phyloP scores from a whole-genome alignment of 2,113 vertebrate species.

The Potamarius usumacintae region DNA sequence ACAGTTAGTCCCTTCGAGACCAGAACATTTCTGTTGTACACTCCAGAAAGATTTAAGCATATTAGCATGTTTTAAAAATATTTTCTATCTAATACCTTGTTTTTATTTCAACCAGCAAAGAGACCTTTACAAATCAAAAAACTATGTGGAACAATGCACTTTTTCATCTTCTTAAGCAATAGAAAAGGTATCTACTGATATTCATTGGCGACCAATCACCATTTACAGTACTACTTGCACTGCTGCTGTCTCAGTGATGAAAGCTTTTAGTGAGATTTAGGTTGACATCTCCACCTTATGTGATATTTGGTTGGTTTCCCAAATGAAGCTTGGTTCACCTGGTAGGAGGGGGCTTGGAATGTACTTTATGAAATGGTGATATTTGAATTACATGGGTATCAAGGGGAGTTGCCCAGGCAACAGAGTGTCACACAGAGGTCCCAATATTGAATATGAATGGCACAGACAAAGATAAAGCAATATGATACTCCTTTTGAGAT shows the following conservation, averaged over 20 bases:
- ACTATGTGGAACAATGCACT: neutral
- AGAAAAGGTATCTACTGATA: slow-evolving; percentile 61
- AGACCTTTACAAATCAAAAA: neutral
- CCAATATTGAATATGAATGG: slow-evolving; percentile 40
- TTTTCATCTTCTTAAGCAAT: slow-evolving; percentile 41
- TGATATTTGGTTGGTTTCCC: slow-evolving; percentile 39
- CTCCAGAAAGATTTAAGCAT: slow-evolving; percentile 34
- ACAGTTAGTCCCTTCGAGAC: slow-evolving; percentile 15
- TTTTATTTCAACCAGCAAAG: neutral
- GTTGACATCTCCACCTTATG: slow-evolving; percentile 15
- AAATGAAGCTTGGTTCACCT: neutral
- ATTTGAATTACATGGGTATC: slow-evolving; percentile 44
- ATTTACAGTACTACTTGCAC: slow-evolving; percentile 50
- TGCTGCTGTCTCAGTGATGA: slow-evolving; percentile 37
- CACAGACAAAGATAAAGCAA: slow-evolving; percentile 12
- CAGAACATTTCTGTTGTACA: slow-evolving; percentile 24
- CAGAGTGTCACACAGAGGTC: slow-evolving; percentile 13
- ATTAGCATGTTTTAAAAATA: slow-evolving; percentile 41
- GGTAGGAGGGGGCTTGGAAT: slow-evolving; percentile 12
- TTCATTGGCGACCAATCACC: slow-evolving; percentile 66
- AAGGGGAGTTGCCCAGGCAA: slow-evolving; percentile 27
- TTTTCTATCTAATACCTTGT: slow-evolving; percentile 21
- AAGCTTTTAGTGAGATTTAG: slow-evolving; percentile 9
- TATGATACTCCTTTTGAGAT: neutral
- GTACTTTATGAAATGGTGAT: slow-evolving; percentile 35